Base-by-base conservation (phyloP, 2,888 invertebrate species). In the Perizoma affinitatum region DNA sequence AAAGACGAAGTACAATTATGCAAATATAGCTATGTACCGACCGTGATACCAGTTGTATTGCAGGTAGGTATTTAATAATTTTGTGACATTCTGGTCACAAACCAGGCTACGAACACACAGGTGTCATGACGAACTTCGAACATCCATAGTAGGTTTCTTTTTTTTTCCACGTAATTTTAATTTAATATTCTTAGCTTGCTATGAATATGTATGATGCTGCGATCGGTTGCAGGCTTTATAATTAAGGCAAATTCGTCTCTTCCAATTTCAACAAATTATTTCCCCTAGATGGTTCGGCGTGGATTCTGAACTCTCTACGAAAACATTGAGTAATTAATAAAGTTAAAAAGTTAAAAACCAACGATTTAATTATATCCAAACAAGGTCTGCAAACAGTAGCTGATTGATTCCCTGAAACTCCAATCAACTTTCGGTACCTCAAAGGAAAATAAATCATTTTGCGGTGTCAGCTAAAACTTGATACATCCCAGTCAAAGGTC, bases 391-490 rank as follows among this genome's bases (percentile, higher is more conserved):
- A 57, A 61, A 58, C 46, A 62, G 45, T 54, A 42, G 48, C 48
- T 54, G 47, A 58, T 62, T 54, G 46, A 58, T 55, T 54, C 40
- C 47, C 51, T 46, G 33, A 50, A 45, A 57, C 55, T 44, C 22
- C 45, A 63, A 58, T 63, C 55, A 63, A 55, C 57, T 54, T 54
- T 44, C 45, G 48, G 55, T n/a, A 47, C 58, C 49, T 63, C 55
- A 58, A 63, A 55, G 58, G 49, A 52, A 58, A 63, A 62, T 58
- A 58, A 54, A 63, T 33, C 35, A 58, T 45, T 58, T 58, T 45
- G 44, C 44, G 58, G 50, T 33, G 22, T 58, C 10, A 11, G 49
- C 38, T 33, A 58, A 42, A 42, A 51, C 34, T 61, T 50, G 43
- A 49, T 48, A 47, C 42, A 55, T 11, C 51, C 48, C 44, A 52